Base-by-base conservation (phyloP, 2,888 invertebrate species). In the Eurytoma adleriae region DNA sequence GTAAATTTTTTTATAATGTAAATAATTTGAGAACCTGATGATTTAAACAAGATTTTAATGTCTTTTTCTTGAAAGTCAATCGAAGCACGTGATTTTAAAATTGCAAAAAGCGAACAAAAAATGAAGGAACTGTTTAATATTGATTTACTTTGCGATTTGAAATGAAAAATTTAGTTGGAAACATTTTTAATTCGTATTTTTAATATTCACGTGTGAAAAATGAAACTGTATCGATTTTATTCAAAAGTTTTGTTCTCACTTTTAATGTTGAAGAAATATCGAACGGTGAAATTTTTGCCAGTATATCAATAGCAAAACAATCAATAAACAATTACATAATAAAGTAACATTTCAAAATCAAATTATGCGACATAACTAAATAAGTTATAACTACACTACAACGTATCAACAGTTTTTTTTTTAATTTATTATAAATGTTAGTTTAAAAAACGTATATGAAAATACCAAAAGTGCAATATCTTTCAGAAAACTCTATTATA, bases 201-300 rank as follows among this genome's bases (percentile, higher is more conserved):
- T 4, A 40, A 40, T 40, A 40, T 4, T 40, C 40, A 40, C 40
- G 5, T 40, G 40, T 5, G 40, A 40, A 40, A 30, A 30, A 30
- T 30, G 30, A 30, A 40, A 40, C 7, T 40, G 7, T 30, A 30
- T 30, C 30, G 30, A 30, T 71, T 68, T 48, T 12, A 79, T 67
- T 54, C 14, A 64, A 74, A 62, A 62, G 66, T 24, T 30, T 75
- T 14, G 68, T 40, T 48, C 16, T 52, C 54, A 59, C 30, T 61
- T 77, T 73, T 62, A 52, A 54, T 59, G 18, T 18, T 27, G 76
- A 50, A 56, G 24, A 52, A 59, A 76, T 73, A 70, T 75, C 27
- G 50, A 66, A 75, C 78, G 78, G 70, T 73, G 72, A 75, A 82
- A 83, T 73, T 76, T 3, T 62, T 61, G 54, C 5, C 13, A 14